Conservation (phyloP, 2,888 invertebrate species). For the Phengaris alcon region DNA sequence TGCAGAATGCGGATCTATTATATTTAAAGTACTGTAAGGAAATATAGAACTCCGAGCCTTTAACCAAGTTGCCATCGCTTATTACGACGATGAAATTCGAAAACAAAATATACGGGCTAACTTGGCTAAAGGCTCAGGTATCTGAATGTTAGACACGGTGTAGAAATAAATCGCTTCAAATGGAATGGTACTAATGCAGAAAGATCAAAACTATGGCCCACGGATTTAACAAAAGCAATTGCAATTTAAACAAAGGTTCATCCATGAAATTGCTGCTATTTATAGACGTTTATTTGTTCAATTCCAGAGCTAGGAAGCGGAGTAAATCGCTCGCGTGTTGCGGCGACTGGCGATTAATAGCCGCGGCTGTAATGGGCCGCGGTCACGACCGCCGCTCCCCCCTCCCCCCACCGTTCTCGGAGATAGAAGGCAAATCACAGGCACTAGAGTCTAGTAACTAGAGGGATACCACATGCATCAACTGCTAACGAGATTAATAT, state of each 20-base stretch:
- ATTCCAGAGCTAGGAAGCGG: slow-evolving; percentile 8
- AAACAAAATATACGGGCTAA: no score
- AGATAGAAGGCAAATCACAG: background rate
- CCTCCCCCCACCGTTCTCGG: background rate
- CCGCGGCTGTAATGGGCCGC: slow-evolving; percentile 28
- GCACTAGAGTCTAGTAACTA: background rate
- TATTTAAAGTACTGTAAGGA: background rate
- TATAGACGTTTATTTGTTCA: slow-evolving; percentile 17
- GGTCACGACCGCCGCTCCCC: slow-evolving; percentile 26
- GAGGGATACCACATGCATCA: slow-evolving; percentile 7
- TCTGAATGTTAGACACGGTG: no score
- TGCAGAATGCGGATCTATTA: background rate
- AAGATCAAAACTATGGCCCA: background rate
- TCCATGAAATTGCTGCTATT: slow-evolving; percentile 14
- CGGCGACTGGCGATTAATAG: slow-evolving; percentile 20
- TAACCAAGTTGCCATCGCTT: no score
- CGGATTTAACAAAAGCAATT: background rate
- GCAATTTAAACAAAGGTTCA: background rate
- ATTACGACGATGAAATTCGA: no score
- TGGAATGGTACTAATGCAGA: background rate
- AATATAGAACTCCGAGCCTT: background rate
- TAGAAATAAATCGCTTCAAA: background rate
- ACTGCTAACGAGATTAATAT: slow-evolving; percentile 10
- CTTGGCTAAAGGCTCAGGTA: no score
- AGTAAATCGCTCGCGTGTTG: slow-evolving; percentile 18